These are phyloP conservation scores for Blastobasis lacticolella DNA, from an alignment of 2,888 invertebrate species.

Conservation along the genomic window DNA sequence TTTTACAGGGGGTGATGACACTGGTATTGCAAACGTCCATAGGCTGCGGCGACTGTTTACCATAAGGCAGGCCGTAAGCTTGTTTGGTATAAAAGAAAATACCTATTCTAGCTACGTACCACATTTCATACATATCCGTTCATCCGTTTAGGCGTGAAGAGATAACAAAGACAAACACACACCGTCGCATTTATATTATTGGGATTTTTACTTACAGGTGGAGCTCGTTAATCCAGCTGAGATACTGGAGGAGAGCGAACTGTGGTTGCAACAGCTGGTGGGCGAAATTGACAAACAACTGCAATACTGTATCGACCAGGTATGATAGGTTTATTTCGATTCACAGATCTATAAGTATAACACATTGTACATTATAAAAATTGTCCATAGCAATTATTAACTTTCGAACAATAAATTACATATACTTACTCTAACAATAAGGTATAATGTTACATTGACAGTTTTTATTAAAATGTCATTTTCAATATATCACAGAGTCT, in stretches of 20 bases:
- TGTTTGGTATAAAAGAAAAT: too few species aligned
- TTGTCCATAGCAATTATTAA: slow-evolving; percentile 1
- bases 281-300: slow-evolving; percentile 52
- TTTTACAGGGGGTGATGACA: too few species aligned
- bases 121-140: too few species aligned
- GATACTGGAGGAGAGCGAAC: slow-evolving; percentile 42
- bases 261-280: slow-evolving; percentile 43
- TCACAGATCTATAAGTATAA: slow-evolving; percentile 22
- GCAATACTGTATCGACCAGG: slow-evolving; percentile 51
- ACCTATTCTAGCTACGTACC: too few species aligned
- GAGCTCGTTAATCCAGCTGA: slow-evolving; percentile 27
- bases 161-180: too few species aligned
- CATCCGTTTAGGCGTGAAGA: too few species aligned
- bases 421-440: slow-evolving; percentile 10
- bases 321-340: slow-evolving; percentile 27
- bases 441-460: slow-evolving; percentile 14
- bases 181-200: too few species aligned
- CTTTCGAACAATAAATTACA: slow-evolving; percentile 10
- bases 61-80: too few species aligned
- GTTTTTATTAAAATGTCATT: slow-evolving; percentile 28
- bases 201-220: slow-evolving; percentile 27
- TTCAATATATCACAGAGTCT: slow-evolving; percentile 28
- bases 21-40: too few species aligned
- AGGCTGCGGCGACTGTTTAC: too few species aligned
- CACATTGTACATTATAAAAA: slow-evolving; percentile 5